A percentile compares a stretch with the other conserved stretches of the same genome.
Conservation (phyloP, 2,888 invertebrate species). For the Oscheius myriophilus region DNA sequence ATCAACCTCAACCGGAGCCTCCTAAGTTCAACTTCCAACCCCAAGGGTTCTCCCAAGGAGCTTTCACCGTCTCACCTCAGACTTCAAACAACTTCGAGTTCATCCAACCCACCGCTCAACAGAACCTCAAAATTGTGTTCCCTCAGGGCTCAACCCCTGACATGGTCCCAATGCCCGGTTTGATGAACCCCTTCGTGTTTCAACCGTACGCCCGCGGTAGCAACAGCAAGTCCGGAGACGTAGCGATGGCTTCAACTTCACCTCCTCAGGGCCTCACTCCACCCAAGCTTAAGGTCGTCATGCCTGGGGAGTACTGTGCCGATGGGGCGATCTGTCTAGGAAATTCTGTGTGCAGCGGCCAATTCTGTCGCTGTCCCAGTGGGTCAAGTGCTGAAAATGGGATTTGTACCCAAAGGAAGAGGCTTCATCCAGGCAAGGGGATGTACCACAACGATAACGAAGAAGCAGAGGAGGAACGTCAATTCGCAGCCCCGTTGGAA, state of each 20-base stretch:
- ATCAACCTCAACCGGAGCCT: no score
- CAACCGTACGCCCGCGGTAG: slow-evolving; percentile 39
- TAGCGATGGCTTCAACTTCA: neutral
- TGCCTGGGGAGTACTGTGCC: slow-evolving; percentile 67
- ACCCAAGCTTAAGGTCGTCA: slow-evolving; percentile 44
- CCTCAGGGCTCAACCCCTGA: slow-evolving; percentile 3
- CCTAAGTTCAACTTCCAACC: no score
- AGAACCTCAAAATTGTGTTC: slow-evolving; percentile 12
- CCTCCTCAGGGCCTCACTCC: slow-evolving; percentile 29
- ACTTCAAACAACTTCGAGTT: no score
- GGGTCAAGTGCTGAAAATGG: slow-evolving; percentile 59
- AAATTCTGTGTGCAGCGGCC: slow-evolving; percentile 56
- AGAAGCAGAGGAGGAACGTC: slow-evolving; percentile 26
- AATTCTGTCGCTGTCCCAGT: slow-evolving; percentile 63
- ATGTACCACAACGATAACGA: slow-evolving; percentile 7
- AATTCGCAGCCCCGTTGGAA: slow-evolving; percentile 49
- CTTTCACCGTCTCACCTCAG: no score
- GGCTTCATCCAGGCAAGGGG: neutral
- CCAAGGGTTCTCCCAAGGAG: no score
- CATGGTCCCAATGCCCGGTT: slow-evolving; percentile 32
- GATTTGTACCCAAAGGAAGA: slow-evolving; percentile 44
- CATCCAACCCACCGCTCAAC: neutral
- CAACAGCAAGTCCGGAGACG: slow-evolving; percentile 41
- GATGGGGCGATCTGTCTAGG: slow-evolving; percentile 57
- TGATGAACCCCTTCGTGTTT: slow-evolving; percentile 25